phyloP scores from a whole-genome alignment of 2,888 invertebrate species.

The Macrophya annulata region DNA sequence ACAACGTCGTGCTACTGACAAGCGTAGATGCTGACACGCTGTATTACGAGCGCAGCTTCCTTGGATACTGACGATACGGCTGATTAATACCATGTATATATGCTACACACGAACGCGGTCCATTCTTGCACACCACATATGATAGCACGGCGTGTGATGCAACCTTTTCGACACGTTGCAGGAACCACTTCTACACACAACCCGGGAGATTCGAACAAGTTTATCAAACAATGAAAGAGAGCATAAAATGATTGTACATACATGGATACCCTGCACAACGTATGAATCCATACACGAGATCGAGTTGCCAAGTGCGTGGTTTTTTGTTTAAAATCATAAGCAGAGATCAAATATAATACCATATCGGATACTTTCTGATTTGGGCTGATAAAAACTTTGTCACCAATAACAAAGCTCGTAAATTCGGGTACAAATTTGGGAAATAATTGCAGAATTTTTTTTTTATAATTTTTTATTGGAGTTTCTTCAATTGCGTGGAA shows the following conservation, averaged over 20 bases:
- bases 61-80: not conserved
- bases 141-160: not conserved
- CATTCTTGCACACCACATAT: not conserved
- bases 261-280: too few relatives aligned
- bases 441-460: too few relatives aligned
- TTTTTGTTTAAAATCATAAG: not conserved
- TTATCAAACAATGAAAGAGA: not conserved
- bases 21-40: slow-evolving; percentile 6
- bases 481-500: too few relatives aligned
- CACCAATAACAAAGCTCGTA: not conserved
- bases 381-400: not conserved
- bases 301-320: not conserved
- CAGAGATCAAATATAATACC: not conserved
- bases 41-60: slow-evolving; percentile 17
- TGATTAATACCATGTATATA: not conserved
- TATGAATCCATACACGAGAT: not conserved
- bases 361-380: not conserved
- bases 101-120: not conserved
- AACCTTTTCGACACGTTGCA: slow-evolving; percentile 20
- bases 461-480: too few relatives aligned
- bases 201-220: slow-evolving; percentile 15
- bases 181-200: not conserved
- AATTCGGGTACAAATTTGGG: not conserved
- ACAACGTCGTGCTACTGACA: not conserved
- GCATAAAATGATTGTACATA: not conserved